Conservation (phyloP, 1,140 invertebrate species). For the Dendroctonus valens region DNA sequence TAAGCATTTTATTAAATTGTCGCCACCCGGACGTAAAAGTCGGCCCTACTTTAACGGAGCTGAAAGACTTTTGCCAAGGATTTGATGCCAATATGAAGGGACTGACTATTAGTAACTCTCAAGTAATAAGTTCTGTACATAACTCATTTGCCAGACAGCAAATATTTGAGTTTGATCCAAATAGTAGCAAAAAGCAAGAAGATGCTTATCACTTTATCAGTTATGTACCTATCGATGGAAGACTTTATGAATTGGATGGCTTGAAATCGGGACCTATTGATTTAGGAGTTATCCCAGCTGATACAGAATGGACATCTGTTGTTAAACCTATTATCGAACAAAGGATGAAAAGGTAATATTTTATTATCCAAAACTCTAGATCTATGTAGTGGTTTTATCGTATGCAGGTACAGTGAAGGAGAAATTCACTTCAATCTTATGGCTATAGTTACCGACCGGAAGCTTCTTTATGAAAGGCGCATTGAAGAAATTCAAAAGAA, state of each 20-base stretch:
- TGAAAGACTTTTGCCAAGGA: constrained; percentile 91
- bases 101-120: constrained; percentile 91
- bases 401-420: constrained; percentile 84
- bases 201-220: constrained; percentile 97
- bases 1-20: constrained; percentile 93
- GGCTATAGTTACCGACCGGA: constrained; percentile 92
- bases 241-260: constrained; percentile 96
- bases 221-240: constrained; percentile 92
- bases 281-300: constrained; percentile 74
- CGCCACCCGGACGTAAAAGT: constrained; percentile 82
- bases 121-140: constrained; percentile 91
- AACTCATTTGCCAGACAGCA: constrained; percentile 97
- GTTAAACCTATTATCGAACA: constrained; percentile 91
- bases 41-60: constrained; percentile 82
- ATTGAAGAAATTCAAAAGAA: constrained; percentile 67
- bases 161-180: constrained; percentile 91
- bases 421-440: constrained; percentile 99
- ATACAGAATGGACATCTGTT: constrained; percentile 87
- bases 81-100: constrained; percentile 97
- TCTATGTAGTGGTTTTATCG: background rate
- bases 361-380: constrained; percentile 1
- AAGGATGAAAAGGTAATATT: constrained; percentile 82
- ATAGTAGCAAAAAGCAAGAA: constrained; percentile 82
- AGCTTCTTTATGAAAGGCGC: constrained; percentile 79
- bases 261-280: constrained; percentile 91